A percentile compares a stretch with the other conserved stretches of the same genome.
phyloP scores from a whole-genome alignment of 2,888 invertebrate genomes.

The Celastrina argiolus region DNA sequence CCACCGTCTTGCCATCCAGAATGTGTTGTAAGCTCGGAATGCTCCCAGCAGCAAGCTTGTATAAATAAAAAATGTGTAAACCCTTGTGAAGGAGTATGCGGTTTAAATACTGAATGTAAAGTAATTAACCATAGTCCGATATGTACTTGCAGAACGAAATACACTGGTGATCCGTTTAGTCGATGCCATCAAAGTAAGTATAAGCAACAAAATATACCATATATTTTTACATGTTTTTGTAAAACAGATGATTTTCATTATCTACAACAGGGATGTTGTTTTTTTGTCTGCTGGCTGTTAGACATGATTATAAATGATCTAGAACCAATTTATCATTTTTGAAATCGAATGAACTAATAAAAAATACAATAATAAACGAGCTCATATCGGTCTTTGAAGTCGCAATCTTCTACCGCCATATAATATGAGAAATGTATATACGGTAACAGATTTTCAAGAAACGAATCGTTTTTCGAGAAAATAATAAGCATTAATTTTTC shows the following conservation, averaged over 20 bases:
- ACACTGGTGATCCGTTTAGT: slow-evolving; percentile 83
- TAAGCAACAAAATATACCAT: neutral
- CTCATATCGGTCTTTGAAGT: too few relatives aligned
- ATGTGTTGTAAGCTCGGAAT: slow-evolving; percentile 82
- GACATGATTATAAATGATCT: too few relatives aligned
- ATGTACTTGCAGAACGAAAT: slow-evolving; percentile 81
- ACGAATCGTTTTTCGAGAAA: too few relatives aligned
- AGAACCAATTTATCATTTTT: too few relatives aligned
- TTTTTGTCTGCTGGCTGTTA: too few relatives aligned
- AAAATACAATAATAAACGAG: too few relatives aligned
- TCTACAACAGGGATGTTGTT: too few relatives aligned
- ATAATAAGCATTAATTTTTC: too few relatives aligned
- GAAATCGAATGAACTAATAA: too few relatives aligned
- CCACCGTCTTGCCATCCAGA: slow-evolving; percentile 83
- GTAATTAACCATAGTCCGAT: slow-evolving; percentile 86
- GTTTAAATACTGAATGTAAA: slow-evolving; percentile 81
- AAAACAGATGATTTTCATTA: neutral
- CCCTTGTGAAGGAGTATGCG: slow-evolving; percentile 83
- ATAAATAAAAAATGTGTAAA: slow-evolving; percentile 82
- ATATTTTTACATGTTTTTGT: neutral
- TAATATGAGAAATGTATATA: too few relatives aligned
- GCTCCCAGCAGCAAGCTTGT: slow-evolving; percentile 81
- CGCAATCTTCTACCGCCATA: too few relatives aligned
- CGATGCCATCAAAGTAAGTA: slow-evolving; percentile 77
- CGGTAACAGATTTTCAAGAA: too few relatives aligned